Percentiles rank a stretch among this genome's conserved stretches.
Evolutionary conservation across 1,140 invertebrate species (phyloP).

Genomic region (Popillia japonica): DNA sequence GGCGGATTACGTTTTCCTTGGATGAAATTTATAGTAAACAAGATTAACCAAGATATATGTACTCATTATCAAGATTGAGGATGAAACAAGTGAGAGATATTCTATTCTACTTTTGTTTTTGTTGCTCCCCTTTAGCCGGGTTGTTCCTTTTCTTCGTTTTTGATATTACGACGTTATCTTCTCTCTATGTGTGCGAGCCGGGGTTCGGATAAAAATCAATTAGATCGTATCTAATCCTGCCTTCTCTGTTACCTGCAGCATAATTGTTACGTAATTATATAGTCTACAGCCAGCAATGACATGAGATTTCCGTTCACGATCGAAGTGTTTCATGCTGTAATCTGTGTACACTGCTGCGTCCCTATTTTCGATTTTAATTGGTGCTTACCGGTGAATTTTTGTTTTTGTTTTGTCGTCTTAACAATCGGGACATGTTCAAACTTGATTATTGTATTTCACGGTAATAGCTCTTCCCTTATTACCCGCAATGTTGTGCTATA

Average conservation of each 20-base stretch:
- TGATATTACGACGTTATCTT: neutral
- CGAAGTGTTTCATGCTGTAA: neutral
- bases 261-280: neutral
- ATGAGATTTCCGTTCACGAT: neutral
- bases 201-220: neutral
- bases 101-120: neutral
- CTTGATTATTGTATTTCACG: neutral
- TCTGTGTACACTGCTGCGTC: neutral
- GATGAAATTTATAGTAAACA: neutral
- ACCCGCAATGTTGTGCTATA: too few relatives aligned
- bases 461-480: too few relatives aligned
- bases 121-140: neutral
- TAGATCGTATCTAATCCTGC: neutral
- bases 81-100: neutral
- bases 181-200: neutral
- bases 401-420: neutral
- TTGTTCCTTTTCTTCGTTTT: neutral
- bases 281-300: neutral
- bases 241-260: neutral
- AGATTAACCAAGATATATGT: slow-evolving; percentile 11
- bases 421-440: neutral
- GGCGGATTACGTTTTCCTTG: neutral
- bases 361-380: neutral
- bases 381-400: neutral
- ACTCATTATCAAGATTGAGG: slow-evolving; percentile 10